phyloP scores from a whole-genome alignment of 23 tunicate genomes.

The Clavelina lepadiformis region DNA sequence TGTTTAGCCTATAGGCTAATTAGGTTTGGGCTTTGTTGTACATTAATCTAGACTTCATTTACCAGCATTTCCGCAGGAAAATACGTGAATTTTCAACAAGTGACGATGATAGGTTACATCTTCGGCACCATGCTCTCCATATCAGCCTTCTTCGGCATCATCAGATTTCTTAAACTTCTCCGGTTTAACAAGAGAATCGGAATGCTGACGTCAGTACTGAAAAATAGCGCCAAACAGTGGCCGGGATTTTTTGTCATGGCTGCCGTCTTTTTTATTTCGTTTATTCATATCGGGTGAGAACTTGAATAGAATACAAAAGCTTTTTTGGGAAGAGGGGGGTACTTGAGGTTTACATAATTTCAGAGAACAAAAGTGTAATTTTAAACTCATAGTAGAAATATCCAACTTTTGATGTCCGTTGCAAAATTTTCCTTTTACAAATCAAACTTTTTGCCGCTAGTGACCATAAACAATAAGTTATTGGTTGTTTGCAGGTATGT shows the following conservation, averaged over 20 bases:
- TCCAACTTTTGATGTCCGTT: too few relatives aligned
- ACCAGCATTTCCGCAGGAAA: slow-evolving; percentile 64
- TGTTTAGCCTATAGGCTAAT: too few relatives aligned
- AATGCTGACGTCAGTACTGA: slow-evolving; percentile 89
- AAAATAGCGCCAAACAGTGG: slow-evolving; percentile 95
- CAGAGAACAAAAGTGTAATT: too few relatives aligned
- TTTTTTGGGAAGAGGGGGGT: slow-evolving; percentile 77
- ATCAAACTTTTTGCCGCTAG: too few relatives aligned
- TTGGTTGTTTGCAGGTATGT: slow-evolving; percentile 47
- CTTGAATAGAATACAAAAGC: slow-evolving; percentile 48
- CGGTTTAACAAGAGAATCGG: slow-evolving; percentile 93
- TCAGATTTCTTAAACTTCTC: slow-evolving; percentile 83
- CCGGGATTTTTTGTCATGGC: slow-evolving; percentile 92
- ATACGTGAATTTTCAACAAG: slow-evolving; percentile 94
- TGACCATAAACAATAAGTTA: not conserved
- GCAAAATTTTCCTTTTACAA: too few relatives aligned
- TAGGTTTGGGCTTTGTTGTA: too few relatives aligned
- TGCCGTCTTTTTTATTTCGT: slow-evolving; percentile 74
- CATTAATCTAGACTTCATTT: not conserved
- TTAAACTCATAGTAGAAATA: too few relatives aligned
- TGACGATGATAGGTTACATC: slow-evolving; percentile 62
- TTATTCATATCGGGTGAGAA: slow-evolving; percentile 76
- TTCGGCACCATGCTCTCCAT: slow-evolving; percentile 69
- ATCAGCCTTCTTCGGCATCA: slow-evolving; percentile 85
- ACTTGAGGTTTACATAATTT: too few relatives aligned